These are phyloP conservation scores for Mohoua ochrocephala DNA, from an alignment of 2,113 vertebrate species.

Conservation along the genomic window DNA sequence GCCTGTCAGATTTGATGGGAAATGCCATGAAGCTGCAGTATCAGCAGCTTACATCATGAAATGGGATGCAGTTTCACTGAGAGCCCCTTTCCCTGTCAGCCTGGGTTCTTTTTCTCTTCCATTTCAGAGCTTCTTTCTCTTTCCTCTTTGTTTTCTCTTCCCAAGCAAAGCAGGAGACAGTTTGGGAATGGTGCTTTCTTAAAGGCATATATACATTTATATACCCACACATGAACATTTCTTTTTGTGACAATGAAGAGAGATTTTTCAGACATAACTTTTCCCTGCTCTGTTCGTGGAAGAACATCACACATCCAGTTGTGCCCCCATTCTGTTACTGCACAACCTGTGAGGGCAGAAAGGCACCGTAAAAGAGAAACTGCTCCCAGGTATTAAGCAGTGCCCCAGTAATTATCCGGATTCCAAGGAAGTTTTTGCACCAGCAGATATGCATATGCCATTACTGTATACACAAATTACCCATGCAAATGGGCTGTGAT, in stretches of 20 bases:
- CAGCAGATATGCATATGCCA: not conserved
- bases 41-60: conserved; percentile 31
- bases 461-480: not conserved
- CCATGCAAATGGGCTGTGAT: conserved; percentile 29
- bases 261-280: not conserved
- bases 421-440: not conserved
- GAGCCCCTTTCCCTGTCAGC: conserved; percentile 15
- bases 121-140: not conserved
- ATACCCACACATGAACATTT: not conserved
- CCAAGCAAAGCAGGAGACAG: not conserved
- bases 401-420: not conserved
- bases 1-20: conserved; percentile 60
- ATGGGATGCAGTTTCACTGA: not conserved
- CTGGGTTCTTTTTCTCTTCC: not conserved
- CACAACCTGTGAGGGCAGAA: not conserved
- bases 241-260: not conserved
- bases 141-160: not conserved
- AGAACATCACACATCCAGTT: not conserved
- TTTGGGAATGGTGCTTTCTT: not conserved
- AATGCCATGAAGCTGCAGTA: conserved; percentile 29
- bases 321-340: accelerated
- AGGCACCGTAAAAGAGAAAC: not conserved
- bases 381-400: not conserved
- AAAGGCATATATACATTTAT: accelerated
- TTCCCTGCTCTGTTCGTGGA: not conserved